Conservation (phyloP, 2,113 vertebrate genomes). For the Carettochelys insculpta region DNA sequence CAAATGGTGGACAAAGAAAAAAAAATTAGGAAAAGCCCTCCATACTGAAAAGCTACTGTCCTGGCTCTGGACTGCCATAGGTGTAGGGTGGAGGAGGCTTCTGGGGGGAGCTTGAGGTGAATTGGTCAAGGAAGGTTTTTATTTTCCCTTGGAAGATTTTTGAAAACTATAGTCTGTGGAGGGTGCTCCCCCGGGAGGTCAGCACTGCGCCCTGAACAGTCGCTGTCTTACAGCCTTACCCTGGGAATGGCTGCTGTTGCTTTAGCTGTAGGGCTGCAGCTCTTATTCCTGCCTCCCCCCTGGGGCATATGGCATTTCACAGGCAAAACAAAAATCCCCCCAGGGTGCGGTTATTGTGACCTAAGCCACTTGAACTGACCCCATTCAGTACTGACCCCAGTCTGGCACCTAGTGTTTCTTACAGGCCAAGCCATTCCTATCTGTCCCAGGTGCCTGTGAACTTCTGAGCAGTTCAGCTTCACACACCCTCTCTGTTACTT, state of each 20-base stretch:
- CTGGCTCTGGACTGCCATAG: not conserved
- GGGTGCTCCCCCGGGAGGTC: not conserved
- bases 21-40: not conserved
- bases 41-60: not conserved
- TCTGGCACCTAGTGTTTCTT: not conserved
- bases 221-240: not conserved
- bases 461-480: not conserved
- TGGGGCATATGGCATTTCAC: not conserved
- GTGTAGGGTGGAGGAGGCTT: not conserved
- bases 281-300: not conserved
- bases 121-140: not conserved
- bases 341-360: not conserved
- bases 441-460: not conserved
- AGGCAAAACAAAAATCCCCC: not conserved
- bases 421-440: not conserved
- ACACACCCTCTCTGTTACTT: not conserved
- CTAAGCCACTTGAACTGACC: not conserved
- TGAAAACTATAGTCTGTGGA: not conserved
- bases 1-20: not conserved
- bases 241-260: not conserved
- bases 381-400: not conserved
- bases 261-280: not conserved
- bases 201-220: rapidly evolving
- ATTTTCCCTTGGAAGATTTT: not conserved
- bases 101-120: not conserved